phyloP scores from a whole-genome alignment of 1,140 invertebrate species.

The Leptestheria dahalacensis region DNA sequence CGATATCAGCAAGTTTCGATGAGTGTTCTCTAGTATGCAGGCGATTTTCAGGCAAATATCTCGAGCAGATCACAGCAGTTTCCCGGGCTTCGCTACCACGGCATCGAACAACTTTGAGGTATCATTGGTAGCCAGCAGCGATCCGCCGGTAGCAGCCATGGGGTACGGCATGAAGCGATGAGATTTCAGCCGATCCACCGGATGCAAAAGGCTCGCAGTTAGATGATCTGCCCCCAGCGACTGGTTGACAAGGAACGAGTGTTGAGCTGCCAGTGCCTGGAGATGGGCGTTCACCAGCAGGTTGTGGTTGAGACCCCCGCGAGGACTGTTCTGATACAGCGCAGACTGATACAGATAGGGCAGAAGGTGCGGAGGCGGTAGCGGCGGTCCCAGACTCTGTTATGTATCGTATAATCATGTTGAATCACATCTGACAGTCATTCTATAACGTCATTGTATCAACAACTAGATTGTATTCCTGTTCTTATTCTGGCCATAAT shows the following conservation, averaged over 20 bases:
- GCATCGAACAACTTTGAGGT: background rate
- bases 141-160: background rate
- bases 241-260: slow-evolving; percentile 49
- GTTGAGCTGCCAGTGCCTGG: slow-evolving; percentile 54
- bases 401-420: too few relatives aligned
- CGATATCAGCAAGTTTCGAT: too few relatives aligned
- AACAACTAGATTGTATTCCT: too few relatives aligned
- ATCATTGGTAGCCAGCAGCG: background rate
- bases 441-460: too few relatives aligned
- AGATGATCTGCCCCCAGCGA: background rate
- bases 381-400: slow-evolving; percentile 76
- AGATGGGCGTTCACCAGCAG: slow-evolving; percentile 67
- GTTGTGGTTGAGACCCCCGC: slow-evolving; percentile 41
- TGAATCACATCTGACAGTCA: too few relatives aligned
- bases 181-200: background rate
- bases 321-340: slow-evolving; percentile 34
- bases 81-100: background rate
- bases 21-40: too few relatives aligned
- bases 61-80: background rate
- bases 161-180: slow-evolving; percentile 1
- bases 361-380: slow-evolving; percentile 56
- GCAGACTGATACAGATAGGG: slow-evolving; percentile 68
- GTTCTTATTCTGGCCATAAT: too few relatives aligned
- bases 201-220: background rate
- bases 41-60: too few relatives aligned